A percentile compares a stretch with the other conserved stretches of the same genome.
phyloP scores from a whole-genome alignment of 2,113 vertebrate genomes.

The Athene noctua region DNA sequence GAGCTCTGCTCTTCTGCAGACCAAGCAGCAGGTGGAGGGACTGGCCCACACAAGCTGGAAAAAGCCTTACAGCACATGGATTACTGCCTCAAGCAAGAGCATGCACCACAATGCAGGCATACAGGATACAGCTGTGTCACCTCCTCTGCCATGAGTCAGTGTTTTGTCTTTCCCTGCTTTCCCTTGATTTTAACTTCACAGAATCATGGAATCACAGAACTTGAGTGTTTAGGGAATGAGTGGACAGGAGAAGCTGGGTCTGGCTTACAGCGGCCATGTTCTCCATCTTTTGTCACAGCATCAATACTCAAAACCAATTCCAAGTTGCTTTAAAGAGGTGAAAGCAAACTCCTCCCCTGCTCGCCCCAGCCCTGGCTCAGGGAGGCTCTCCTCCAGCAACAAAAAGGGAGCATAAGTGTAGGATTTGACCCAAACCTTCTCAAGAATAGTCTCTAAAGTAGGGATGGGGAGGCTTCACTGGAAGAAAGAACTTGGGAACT shows the following conservation, averaged over 20 bases:
- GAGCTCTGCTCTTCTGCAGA: background rate
- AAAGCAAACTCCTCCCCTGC: background rate
- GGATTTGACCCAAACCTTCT: background rate
- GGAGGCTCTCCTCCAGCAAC: background rate
- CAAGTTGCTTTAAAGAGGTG: background rate
- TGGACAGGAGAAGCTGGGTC: background rate
- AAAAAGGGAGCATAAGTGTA: background rate
- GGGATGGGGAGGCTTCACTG: background rate
- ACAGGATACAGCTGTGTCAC: fast-evolving
- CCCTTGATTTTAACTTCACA: background rate
- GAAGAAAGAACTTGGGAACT: background rate
- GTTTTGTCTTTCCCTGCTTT: background rate
- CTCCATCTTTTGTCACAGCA: background rate
- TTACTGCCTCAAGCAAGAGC: background rate
- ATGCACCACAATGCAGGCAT: background rate
- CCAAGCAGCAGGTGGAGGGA: background rate
- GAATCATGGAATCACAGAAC: too few species aligned
- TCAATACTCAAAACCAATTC: background rate
- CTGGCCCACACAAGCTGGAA: background rate
- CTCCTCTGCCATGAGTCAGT: background rate
- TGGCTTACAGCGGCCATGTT: background rate
- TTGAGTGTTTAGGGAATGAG: background rate
- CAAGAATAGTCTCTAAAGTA: background rate
- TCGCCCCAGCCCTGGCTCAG: background rate
- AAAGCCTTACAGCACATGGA: background rate